Evolutionary conservation across 2,113 vertebrate genomes (phyloP).

Genomic region (Microtus montanus): DNA sequence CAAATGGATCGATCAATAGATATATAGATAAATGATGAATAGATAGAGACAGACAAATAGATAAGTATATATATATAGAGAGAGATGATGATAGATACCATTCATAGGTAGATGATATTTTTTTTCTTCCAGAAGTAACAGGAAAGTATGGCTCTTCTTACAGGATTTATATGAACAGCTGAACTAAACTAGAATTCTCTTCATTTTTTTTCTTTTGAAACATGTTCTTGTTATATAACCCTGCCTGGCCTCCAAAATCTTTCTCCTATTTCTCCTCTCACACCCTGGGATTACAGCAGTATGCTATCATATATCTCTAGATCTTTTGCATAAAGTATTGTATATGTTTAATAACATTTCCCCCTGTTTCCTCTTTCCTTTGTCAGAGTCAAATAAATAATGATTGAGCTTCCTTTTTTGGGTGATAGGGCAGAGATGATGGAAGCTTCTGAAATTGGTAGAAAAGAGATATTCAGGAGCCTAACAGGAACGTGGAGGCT

Average conservation of each 20-base stretch:
- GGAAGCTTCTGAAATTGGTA: neutral
- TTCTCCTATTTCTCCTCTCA: neutral
- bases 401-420: neutral
- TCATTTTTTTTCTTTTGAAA: neutral
- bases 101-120: neutral
- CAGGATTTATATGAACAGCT: neutral
- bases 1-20: too few relatives aligned
- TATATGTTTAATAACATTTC: neutral
- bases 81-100: neutral
- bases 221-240: neutral
- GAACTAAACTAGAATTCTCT: neutral
- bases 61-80: neutral
- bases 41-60: neutral
- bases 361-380: neutral
- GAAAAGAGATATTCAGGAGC: neutral
- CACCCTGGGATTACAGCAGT: rapidly evolving
- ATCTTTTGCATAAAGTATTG: neutral
- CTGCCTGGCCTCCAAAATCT: neutral
- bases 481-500: neutral
- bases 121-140: neutral
- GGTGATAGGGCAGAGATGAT: neutral
- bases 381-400: neutral
- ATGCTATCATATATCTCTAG: neutral
- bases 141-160: neutral
- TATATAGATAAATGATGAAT: neutral